Evolutionary conservation across 2,797 vertebrate species (phyloP).

Genomic region (Alauda arvensis): DNA sequence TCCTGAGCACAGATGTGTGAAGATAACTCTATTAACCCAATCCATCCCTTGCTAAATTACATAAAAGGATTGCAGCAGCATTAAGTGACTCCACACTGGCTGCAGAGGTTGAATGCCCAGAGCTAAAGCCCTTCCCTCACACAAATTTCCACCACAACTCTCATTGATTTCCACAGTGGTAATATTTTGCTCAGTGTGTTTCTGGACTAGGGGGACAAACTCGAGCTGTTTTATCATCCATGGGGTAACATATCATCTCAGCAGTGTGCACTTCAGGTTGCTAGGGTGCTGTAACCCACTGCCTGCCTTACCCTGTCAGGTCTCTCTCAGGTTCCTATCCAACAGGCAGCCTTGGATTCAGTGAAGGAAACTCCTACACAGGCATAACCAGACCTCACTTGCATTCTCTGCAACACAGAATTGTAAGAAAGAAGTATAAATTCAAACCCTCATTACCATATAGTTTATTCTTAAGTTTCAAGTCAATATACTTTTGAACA

Average conservation of each 20-base stretch:
- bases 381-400: not conserved
- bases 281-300: not conserved
- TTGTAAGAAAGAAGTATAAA: not conserved
- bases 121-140: not conserved
- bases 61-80: not conserved
- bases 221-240: not conserved
- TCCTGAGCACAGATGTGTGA: not conserved
- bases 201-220: not conserved
- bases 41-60: not conserved
- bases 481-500: not conserved
- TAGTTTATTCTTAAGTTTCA: not conserved
- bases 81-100: not conserved
- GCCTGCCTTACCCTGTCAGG: not conserved
- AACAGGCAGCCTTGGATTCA: not conserved
- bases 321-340: not conserved
- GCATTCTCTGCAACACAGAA: not conserved
- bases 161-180: not conserved
- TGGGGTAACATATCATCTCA: rapidly evolving
- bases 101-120: not conserved
- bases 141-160: not conserved
- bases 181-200: not conserved
- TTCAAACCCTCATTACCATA: not conserved
- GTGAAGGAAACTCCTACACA: not conserved
- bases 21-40: not conserved
- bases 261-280: not conserved